phyloP scores from a whole-genome alignment of 1,140 invertebrate genomes.

The Maniola jurtina region DNA sequence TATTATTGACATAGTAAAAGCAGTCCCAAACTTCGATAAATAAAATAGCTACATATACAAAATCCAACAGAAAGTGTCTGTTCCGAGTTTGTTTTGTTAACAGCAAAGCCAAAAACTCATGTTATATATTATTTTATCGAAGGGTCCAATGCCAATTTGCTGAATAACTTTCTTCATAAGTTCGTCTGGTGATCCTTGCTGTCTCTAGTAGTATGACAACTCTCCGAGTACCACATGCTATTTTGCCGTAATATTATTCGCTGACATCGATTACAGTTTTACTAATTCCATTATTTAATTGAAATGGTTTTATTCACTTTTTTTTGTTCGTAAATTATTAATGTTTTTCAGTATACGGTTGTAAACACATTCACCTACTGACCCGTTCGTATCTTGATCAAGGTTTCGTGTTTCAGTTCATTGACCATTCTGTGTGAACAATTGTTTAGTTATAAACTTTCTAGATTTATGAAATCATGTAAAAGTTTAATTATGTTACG shows the following conservation, averaged over 20 bases:
- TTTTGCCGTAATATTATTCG: neutral
- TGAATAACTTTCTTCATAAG: too few relatives aligned
- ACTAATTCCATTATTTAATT: slow-evolving; percentile 9
- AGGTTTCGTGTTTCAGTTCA: slow-evolving; percentile 22
- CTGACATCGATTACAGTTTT: neutral
- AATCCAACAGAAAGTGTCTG: too few relatives aligned
- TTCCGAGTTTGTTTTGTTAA: too few relatives aligned
- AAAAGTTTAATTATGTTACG: neutral
- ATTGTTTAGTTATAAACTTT: neutral
- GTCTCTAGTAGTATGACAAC: too few relatives aligned
- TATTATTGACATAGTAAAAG: too few relatives aligned
- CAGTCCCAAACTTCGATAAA: too few relatives aligned
- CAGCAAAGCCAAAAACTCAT: too few relatives aligned
- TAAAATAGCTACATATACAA: too few relatives aligned
- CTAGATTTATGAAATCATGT: slow-evolving; percentile 1
- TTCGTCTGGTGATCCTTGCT: too few relatives aligned
- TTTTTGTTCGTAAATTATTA: neutral
- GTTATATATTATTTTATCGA: too few relatives aligned
- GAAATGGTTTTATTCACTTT: slow-evolving; percentile 7
- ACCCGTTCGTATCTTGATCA: slow-evolving; percentile 25
- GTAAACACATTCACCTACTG: slow-evolving; percentile 25
- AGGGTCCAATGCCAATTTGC: too few relatives aligned
- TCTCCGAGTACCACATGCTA: neutral
- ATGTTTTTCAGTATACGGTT: slow-evolving; percentile 14
- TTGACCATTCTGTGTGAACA: slow-evolving; percentile 21